Evolutionary conservation across 2,888 invertebrate species (phyloP).

Genomic region (Zelleria hepariella): DNA sequence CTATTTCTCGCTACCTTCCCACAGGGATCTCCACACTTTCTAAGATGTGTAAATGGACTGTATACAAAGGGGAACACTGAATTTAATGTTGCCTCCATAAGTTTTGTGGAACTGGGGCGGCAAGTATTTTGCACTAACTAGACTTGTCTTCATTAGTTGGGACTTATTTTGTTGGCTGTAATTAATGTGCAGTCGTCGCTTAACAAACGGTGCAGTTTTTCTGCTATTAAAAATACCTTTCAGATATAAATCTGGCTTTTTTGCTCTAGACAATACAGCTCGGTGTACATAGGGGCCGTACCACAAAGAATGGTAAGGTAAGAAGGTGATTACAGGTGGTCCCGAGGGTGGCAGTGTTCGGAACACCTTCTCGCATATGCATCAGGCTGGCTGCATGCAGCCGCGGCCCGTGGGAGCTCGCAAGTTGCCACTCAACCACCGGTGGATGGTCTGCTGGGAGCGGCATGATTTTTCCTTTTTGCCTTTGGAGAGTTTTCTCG

Average conservation of each 20-base stretch:
- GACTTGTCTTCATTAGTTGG: neutral
- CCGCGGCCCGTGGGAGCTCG: conserved; percentile 28
- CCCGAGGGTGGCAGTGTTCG: conserved; percentile 23
- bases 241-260: neutral
- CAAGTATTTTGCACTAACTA: neutral
- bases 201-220: neutral
- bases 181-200: neutral
- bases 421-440: conserved; percentile 14
- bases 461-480: neutral
- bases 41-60: conserved; percentile 40
- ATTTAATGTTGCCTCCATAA: neutral
- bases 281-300: neutral
- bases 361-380: conserved; percentile 39
- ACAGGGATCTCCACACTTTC: conserved; percentile 17
- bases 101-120: neutral
- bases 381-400: conserved; percentile 38
- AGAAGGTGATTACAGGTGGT: conserved; percentile 45
- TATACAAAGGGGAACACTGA: conserved; percentile 21
- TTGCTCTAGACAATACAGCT: neutral
- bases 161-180: neutral
- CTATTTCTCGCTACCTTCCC: conserved; percentile 33
- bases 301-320: conserved; percentile 3
- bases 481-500: neutral
- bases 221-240: neutral
- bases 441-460: neutral